A percentile compares a stretch with the other conserved stretches of the same genome.
Conservation (phyloP, 2,797 vertebrate species). For the Ptychadena robeensis region DNA sequence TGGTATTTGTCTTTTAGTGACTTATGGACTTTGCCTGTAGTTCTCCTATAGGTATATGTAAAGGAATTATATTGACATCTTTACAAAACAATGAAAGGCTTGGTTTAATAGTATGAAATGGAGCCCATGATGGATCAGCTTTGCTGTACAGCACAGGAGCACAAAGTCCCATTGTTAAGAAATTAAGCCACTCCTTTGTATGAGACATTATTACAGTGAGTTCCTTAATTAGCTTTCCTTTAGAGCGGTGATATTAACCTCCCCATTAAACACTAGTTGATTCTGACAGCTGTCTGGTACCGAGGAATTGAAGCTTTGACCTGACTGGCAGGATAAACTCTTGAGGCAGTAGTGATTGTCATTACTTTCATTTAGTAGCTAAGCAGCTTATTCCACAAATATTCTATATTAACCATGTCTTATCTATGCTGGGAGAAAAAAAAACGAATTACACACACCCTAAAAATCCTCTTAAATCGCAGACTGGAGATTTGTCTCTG, state of each 20-base stretch:
- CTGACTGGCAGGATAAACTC: conserved; percentile 9
- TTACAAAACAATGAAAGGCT: conserved; percentile 6
- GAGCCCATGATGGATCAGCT: not conserved
- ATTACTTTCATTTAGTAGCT: not conserved
- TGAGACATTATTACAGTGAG: conserved; percentile 12
- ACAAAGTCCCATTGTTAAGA: conserved; percentile 32
- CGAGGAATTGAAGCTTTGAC: not conserved
- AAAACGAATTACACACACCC: not conserved
- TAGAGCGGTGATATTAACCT: not conserved
- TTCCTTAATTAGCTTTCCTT: conserved; percentile 10
- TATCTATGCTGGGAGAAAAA: not conserved
- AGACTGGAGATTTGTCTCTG: not conserved
- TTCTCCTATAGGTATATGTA: not conserved
- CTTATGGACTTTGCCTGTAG: not conserved
- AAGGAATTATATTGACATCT: not conserved
- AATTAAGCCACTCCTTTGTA: conserved; percentile 19
- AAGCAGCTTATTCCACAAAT: conserved; percentile 24
- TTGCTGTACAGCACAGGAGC: not conserved
- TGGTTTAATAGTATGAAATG: conserved; percentile 24
- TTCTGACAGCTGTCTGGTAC: not conserved
- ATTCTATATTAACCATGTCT: not conserved
- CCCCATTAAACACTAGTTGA: not conserved
- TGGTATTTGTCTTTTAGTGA: not conserved
- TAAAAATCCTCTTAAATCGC: not conserved
- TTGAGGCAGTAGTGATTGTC: conserved; percentile 15